phyloP scores from a whole-genome alignment of 1,140 invertebrate species.

The Papilio dardanus region DNA sequence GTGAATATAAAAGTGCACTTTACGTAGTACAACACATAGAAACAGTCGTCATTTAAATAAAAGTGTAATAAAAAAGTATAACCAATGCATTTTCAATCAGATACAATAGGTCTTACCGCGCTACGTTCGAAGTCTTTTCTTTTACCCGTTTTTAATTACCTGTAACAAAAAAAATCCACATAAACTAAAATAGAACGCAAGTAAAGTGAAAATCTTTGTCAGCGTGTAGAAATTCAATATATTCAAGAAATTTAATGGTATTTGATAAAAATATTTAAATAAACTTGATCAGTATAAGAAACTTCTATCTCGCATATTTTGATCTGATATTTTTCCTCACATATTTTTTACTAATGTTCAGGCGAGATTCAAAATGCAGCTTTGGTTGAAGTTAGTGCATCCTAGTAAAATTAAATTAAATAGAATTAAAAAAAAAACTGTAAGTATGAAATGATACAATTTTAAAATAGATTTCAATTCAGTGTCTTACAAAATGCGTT shows the following conservation, averaged over 20 bases:
- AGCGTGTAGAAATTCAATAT: too few relatives aligned
- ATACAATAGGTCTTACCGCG: conserved; percentile 6
- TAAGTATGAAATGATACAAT: not conserved
- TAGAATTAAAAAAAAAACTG: not conserved
- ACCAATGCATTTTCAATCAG: not conserved
- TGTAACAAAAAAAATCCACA: conserved; percentile 6
- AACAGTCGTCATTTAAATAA: not conserved
- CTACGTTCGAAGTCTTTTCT: not conserved
- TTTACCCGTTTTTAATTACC: conserved; percentile 3
- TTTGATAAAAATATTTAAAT: too few relatives aligned
- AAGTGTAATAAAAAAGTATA: not conserved
- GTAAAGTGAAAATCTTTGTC: not conserved
- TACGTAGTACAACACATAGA: not conserved
- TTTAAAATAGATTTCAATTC: not conserved
- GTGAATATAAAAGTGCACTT: conserved; percentile 24
- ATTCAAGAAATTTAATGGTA: too few relatives aligned
- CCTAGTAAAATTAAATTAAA: not conserved
- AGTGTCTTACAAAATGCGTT: not conserved
- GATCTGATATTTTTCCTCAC: too few relatives aligned
- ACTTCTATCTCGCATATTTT: too few relatives aligned
- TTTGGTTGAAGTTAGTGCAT: not conserved
- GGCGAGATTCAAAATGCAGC: not conserved
- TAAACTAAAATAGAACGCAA: not conserved
- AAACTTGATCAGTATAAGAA: too few relatives aligned
- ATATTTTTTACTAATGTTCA: too few relatives aligned